Evolutionary conservation across 1,140 invertebrate species (phyloP), one percentile per base, ranked within the genome.

Genomic region (Eriosoma lanigerum): DNA sequence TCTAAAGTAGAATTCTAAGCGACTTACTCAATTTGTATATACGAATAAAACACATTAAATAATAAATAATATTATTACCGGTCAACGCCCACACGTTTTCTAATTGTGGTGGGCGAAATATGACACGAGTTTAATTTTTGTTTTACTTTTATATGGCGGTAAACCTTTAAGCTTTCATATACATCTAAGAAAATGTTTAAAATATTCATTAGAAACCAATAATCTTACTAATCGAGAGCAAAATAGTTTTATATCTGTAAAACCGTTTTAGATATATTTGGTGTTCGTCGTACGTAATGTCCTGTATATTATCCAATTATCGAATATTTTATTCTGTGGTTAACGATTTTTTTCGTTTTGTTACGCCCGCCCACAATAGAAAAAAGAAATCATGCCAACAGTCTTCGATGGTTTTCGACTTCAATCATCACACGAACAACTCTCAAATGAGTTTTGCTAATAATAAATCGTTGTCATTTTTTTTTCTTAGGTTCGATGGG

Each of bases 61-160:
- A 66, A 68, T 68, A 54, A 54, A 54, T 54, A 46, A 38, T 29
- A n/a, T 72, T 50, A 72, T 52, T 72, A 72, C 68, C 8, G 46
- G 26, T 24, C 24, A 15, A 52, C 68, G 24, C 68, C 48, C 29
- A 19, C 48, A 8, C 1, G 24, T 72, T 52, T n/a, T 52, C 46
- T 52, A 26, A 52, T 50, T 12, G 21, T 26, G 24, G 46, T 72
- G 48, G 48, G 68, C 26, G 46, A 52, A 72, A 52, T 72, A 29
- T 21, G 24, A 52, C 21, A 24, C 0, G 68, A 72, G 46, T 46
- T 46, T 46, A 1, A 24, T 48, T 24, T 50, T 38, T 38, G 3
- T 38, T 70, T 72, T 29, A 29, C 5, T 19, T n/a, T 46, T 50
- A 21, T 19, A 21, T n/a, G 44, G 21, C 2, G 26, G 26, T 62